Percentiles rank a stretch among this genome's conserved stretches.
Conservation (phyloP, 2,113 vertebrate genomes). For the Daboia siamensis region DNA sequence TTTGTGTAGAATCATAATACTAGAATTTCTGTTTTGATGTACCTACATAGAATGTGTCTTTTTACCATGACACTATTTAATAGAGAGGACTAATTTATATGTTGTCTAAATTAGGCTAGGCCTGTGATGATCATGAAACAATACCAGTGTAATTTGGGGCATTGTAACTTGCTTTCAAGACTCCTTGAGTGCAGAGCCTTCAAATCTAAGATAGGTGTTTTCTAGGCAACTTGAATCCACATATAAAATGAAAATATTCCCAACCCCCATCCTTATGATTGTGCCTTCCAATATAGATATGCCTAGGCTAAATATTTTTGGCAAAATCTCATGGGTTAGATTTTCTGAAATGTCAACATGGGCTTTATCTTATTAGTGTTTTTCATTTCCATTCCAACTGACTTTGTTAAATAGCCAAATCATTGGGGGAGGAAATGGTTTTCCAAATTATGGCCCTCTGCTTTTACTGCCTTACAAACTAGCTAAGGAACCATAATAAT, state of each 20-base stretch:
- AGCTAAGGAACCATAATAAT: background rate
- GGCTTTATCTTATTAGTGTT: background rate
- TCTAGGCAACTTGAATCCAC: background rate
- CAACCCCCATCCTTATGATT: background rate
- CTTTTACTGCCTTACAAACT: background rate
- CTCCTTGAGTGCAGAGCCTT: background rate
- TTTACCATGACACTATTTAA: background rate
- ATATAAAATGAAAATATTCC: background rate
- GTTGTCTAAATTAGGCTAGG: background rate
- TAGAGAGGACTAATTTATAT: background rate
- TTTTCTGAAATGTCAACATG: background rate
- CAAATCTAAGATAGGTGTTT: background rate
- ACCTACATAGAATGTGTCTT: background rate
- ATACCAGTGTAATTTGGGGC: background rate
- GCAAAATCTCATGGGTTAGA: background rate
- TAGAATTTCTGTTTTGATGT: background rate
- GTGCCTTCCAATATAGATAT: background rate
- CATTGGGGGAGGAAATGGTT: background rate
- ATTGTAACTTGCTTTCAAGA: background rate
- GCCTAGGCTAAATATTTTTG: background rate
- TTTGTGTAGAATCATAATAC: background rate
- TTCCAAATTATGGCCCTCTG: background rate
- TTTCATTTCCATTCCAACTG: background rate
- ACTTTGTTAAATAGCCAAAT: background rate
- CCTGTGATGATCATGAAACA: background rate